Base-by-base conservation (phyloP, 2,113 vertebrate species). In the Apteryx owenii region DNA sequence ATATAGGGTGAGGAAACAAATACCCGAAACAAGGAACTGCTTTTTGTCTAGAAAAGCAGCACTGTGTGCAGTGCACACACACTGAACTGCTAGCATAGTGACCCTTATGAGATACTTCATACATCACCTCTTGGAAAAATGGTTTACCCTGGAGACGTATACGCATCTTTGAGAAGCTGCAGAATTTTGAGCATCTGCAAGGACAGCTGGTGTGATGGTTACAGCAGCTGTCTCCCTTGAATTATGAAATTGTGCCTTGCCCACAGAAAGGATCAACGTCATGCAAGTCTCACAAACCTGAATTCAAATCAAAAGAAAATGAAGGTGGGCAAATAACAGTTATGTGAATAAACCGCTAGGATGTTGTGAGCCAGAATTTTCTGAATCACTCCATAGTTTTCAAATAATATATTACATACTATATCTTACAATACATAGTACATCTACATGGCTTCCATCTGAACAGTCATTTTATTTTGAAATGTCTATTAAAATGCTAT, bases 241-340 rank as follows among this genome's bases (percentile, higher is more conserved):
- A 97, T 97, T 96, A 95, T 90, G 88, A 96, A 96, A 96, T 58
- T 80, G 86, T 92, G 90, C 84, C 81, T 68, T 2, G 91, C 95
- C 90, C 83, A 94, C 94, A 84, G 93, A 98, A 97, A 95, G 95
- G 90, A 95, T 95, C 96, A 93, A 96, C 94, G 94, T 95, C 94
- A 94, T 87, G 61, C 81, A 91, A 89, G 94, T 93, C 92, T 77
- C 92, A 93, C 31, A 94, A 96, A 92, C 85, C 86, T 93, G 92
- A 96, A 92, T 54, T 85, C 75, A 71, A 97, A 84, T 92, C 72
- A 81, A 93, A 95, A 95, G 68, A 87, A 91, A 95, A 94, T 64
- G 29, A 92, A 88, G 53, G 76, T 83, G 42, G 64, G 58, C 66
- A 77, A 61, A 69, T 1, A 86, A 80, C 48, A 56, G 53, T 44